These are phyloP conservation scores for Lepidothrix coronata DNA, from an alignment of 2,113 vertebrate species.

Conservation along the genomic window DNA sequence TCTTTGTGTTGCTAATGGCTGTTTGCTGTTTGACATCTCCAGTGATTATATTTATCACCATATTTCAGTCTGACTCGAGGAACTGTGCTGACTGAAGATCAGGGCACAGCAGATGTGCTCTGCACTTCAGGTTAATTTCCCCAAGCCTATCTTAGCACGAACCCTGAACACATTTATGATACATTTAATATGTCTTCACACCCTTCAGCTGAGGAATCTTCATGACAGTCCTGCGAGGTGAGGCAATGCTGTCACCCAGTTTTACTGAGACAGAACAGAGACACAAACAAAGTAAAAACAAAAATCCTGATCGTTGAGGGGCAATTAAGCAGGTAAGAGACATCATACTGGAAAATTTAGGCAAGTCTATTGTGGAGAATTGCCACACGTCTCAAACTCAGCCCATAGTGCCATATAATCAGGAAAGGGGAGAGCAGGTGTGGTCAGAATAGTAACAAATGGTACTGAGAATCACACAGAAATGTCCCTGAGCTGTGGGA, in stretches of 20 bases:
- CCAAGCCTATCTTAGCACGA: not conserved
- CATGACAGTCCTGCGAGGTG: not conserved
- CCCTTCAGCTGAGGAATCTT: not conserved
- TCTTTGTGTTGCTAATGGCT: constrained; percentile 11
- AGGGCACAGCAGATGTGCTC: constrained; percentile 3
- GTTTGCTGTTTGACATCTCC: not conserved
- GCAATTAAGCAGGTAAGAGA: not conserved
- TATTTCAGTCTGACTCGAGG: not conserved
- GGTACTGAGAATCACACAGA: not conserved
- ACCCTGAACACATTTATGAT: not conserved
- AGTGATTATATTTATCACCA: constrained; percentile 43
- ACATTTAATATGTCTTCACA: not conserved
- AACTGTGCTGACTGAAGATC: not conserved
- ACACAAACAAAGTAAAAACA: not conserved
- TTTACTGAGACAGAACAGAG: not conserved
- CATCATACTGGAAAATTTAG: not conserved
- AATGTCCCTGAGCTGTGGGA: not conserved
- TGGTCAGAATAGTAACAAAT: not conserved
- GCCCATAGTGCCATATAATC: not conserved
- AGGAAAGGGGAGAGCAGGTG: not conserved
- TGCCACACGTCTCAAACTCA: not conserved
- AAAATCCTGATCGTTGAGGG: not conserved
- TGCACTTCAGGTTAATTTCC: not conserved
- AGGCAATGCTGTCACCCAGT: not conserved
- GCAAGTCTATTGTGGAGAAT: not conserved